A percentile compares a stretch with the other conserved stretches of the same genome.
These are phyloP conservation scores for Ceuthmochares aereus DNA, from an alignment of 2,113 vertebrate species.

Conservation along the genomic window DNA sequence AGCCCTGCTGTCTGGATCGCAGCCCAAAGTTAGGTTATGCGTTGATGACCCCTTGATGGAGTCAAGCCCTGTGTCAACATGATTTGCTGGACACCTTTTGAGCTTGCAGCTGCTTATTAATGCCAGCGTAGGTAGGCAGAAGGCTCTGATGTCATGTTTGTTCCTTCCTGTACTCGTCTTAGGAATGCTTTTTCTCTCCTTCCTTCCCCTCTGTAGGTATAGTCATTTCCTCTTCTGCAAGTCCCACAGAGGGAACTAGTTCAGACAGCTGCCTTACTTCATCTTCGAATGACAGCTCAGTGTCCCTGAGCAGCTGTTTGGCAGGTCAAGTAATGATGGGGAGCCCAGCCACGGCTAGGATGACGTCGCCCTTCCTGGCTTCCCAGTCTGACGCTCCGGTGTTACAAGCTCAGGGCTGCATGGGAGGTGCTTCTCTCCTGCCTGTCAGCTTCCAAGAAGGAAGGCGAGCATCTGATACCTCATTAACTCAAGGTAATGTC, in stretches of 20 bases:
- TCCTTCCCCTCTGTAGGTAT: conserved; percentile 80
- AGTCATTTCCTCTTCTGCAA: conserved; percentile 81
- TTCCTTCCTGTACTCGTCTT: conserved; percentile 44
- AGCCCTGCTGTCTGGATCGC: not conserved
- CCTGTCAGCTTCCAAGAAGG: conserved; percentile 93
- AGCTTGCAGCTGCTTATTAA: not conserved
- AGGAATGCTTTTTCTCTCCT: conserved; percentile 47
- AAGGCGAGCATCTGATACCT: conserved; percentile 96
- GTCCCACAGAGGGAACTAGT: conserved; percentile 87
- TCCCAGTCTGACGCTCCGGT: conserved; percentile 88
- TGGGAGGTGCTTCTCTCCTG: conserved; percentile 79
- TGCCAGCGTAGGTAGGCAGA: conserved; percentile 17
- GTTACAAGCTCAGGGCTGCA: conserved; percentile 85
- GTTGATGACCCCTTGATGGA: not conserved
- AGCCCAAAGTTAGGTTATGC: not conserved
- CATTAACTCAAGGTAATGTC: conserved; percentile 91
- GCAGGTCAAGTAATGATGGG: conserved; percentile 75
- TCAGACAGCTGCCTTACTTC: conserved; percentile 92
- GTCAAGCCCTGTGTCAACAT: not conserved
- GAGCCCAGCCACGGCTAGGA: conserved; percentile 72
- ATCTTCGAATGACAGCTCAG: conserved; percentile 73
- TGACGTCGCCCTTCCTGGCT: conserved; percentile 77
- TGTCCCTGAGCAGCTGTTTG: conserved; percentile 75
- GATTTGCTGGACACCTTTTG: conserved; percentile 1
- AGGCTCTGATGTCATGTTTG: conserved; percentile 37